Evolutionary conservation across 1,140 invertebrate genomes (phyloP).

Genomic region (Drosophila orena): DNA sequence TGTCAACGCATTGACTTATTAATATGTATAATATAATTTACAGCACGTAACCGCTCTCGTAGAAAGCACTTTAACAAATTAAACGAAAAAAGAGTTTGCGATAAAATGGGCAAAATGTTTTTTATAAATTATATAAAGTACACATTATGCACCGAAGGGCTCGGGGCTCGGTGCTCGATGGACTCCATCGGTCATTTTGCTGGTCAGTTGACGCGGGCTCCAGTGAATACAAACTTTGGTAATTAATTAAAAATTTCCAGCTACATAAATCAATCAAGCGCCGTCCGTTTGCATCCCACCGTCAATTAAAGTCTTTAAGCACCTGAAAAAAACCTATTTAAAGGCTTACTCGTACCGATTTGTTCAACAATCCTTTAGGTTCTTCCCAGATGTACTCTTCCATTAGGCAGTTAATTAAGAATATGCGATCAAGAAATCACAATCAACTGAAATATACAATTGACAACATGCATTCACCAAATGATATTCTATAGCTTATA

Average conservation of each 20-base stretch:
- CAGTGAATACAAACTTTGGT: conserved; percentile 71
- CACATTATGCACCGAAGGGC: conserved; percentile 53
- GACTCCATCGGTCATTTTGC: conserved; percentile 69
- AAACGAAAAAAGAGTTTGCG: conserved; percentile 25
- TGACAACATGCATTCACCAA: too few species aligned
- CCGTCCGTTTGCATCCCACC: not conserved
- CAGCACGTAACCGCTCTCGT: conserved; percentile 6
- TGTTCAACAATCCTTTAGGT: not conserved
- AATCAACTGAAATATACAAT: too few species aligned
- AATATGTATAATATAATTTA: conserved; percentile 49
- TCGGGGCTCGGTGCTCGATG: too few species aligned
- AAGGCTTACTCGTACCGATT: not conserved
- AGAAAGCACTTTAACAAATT: conserved; percentile 67
- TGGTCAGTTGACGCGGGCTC: conserved; percentile 51
- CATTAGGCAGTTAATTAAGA: not conserved
- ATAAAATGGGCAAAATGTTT: conserved; percentile 59
- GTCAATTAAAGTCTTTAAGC: conserved; percentile 60
- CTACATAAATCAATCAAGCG: conserved; percentile 74
- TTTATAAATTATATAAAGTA: conserved; percentile 76
- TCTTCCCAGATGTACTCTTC: too few species aligned
- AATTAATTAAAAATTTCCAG: conserved; percentile 78
- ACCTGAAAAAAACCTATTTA: conserved; percentile 17
- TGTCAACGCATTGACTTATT: conserved; percentile 74
- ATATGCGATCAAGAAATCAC: too few species aligned
- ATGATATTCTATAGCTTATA: too few species aligned